Conservation (phyloP, 2,113 vertebrate species). For the Trichomycterus rosablanca region DNA sequence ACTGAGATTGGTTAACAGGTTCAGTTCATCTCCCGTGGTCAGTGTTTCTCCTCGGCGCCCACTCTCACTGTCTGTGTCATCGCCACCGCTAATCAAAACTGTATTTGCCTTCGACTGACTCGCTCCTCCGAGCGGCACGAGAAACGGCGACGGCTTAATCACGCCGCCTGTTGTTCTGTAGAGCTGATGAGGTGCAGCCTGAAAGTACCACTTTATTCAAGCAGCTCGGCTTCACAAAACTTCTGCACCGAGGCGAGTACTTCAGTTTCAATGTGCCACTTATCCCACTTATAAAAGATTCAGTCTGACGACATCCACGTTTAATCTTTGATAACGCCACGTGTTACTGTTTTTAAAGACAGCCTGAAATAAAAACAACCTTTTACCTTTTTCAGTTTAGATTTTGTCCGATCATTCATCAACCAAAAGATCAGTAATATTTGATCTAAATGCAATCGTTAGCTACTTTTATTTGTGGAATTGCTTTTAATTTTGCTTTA, state of each 20-base stretch:
- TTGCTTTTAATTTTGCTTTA: no score
- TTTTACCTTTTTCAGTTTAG: no score
- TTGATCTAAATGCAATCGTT: no score
- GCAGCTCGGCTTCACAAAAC: constrained; percentile 28
- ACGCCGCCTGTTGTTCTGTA: constrained; percentile 31
- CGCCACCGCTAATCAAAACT: constrained; percentile 33
- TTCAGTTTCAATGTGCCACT: constrained; percentile 6
- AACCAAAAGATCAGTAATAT: no score
- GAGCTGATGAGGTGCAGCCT: constrained; percentile 21
- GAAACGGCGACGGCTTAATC: constrained; percentile 30
- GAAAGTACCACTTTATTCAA: constrained; percentile 32
- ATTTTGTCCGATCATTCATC: no score
- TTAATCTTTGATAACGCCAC: no score
- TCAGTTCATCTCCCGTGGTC: constrained; percentile 16
- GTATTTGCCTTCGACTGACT: constrained; percentile 24
- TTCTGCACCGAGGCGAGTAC: constrained; percentile 10
- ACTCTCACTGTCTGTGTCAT: constrained; percentile 16
- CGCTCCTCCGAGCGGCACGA: constrained; percentile 11
- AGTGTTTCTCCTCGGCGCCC: constrained; percentile 18
- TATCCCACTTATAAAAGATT: neutral
- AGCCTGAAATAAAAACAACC: no score
- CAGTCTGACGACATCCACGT: no score
- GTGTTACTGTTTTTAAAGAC: no score
- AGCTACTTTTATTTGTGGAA: no score
- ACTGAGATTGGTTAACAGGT: constrained; percentile 31